Evolutionary conservation across 1,140 invertebrate genomes (phyloP).

Genomic region (Meteorus sp.): DNA sequence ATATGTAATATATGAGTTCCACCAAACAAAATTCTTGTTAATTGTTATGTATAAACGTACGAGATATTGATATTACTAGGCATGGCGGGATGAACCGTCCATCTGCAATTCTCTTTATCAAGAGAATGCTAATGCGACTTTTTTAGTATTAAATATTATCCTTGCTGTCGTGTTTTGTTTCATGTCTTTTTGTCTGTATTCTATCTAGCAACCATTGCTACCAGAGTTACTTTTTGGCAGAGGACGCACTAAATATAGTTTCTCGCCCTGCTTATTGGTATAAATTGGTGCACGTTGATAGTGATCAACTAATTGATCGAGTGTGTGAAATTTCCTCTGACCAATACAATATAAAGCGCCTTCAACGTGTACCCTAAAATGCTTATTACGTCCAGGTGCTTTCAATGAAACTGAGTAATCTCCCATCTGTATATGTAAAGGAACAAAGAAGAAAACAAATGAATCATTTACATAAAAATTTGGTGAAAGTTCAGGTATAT

Average conservation of each 20-base stretch:
- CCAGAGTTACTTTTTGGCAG: conserved; percentile 70
- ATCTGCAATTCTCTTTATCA: conserved; percentile 36
- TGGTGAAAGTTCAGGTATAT: no score
- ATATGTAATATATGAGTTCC: conserved; percentile 53
- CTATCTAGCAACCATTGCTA: conserved; percentile 57
- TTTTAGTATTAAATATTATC: conserved; percentile 17
- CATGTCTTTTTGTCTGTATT: conserved; percentile 27
- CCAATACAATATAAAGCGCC: conserved; percentile 94
- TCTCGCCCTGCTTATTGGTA: conserved; percentile 93
- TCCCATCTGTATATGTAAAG: conserved; percentile 76
- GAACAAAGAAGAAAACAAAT: no score
- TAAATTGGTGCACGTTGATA: conserved; percentile 99
- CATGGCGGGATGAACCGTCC: conserved; percentile 35
- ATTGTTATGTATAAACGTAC: conserved; percentile 57
- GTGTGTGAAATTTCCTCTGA: conserved; percentile 92
- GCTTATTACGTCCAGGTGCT: conserved; percentile 96
- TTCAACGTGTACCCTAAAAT: conserved; percentile 97
- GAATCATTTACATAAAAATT: conserved; percentile 8
- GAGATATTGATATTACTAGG: conserved; percentile 55
- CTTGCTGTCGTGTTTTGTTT: no score
- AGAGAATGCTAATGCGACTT: conserved; percentile 37
- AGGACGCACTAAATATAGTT: conserved; percentile 87
- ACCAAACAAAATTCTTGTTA: conserved; percentile 55
- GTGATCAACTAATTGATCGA: conserved; percentile 97
- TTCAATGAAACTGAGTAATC: conserved; percentile 98